phyloP scores from a whole-genome alignment of 2,113 vertebrate genomes.

The Psittacula cyanocephala region DNA sequence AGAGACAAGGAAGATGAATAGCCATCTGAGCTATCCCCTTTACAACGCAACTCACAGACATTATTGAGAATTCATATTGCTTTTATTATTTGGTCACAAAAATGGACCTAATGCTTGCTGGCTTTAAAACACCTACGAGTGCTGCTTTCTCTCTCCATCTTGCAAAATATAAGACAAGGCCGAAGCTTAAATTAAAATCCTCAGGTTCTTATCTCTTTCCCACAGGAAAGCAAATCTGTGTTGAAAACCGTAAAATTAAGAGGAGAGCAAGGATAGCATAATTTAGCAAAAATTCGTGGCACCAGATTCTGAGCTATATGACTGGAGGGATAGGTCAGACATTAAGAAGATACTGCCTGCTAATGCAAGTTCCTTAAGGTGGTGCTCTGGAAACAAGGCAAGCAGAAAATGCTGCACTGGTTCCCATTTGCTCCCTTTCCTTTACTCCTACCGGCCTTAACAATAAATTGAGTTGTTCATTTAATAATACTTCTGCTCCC shows the following conservation, averaged over 20 bases:
- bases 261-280: constrained; percentile 90
- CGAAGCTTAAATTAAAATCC: constrained; percentile 89
- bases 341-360: constrained; percentile 79
- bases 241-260: constrained; percentile 97
- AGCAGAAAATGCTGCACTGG: constrained; percentile 1
- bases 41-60: constrained; percentile 35
- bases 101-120: constrained; percentile 74
- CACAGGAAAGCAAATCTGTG: constrained; percentile 94
- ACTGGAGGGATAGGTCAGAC: constrained; percentile 83
- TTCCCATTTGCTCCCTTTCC: background rate
- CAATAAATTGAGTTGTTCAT: constrained; percentile 15
- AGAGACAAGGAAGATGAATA: background rate
- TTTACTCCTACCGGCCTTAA: background rate
- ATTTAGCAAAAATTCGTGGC: constrained; percentile 86
- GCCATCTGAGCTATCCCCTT: constrained; percentile 8
- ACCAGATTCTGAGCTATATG: constrained; percentile 81
- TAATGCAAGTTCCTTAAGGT: constrained; percentile 79
- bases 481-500: background rate
- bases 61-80: constrained; percentile 65
- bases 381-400: constrained; percentile 71
- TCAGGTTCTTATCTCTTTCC: constrained; percentile 93
- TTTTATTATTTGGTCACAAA: constrained; percentile 75
- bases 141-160: constrained; percentile 73
- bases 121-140: constrained; percentile 71
- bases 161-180: constrained; percentile 86